Conservation (phyloP, 2,797 vertebrate genomes). For the Silurus aristotelis region DNA sequence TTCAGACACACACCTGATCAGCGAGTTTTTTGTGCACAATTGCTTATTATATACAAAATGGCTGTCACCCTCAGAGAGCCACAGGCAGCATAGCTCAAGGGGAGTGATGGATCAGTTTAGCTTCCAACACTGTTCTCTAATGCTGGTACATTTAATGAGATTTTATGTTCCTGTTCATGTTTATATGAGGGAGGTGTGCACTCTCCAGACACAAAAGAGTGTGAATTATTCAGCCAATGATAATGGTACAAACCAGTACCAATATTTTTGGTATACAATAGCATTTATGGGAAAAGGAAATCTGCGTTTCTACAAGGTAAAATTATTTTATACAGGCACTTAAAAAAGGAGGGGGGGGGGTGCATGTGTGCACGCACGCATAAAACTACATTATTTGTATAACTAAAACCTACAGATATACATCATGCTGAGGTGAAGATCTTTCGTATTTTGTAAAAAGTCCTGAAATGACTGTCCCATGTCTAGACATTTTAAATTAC, state of each 20-base stretch:
- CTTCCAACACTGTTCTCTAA: conserved; percentile 49
- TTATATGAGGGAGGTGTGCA: conserved; percentile 60
- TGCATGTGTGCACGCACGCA: no score
- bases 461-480: background rate
- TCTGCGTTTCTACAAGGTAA: background rate
- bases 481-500: conserved; percentile 13
- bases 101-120: conserved; percentile 71
- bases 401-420: background rate
- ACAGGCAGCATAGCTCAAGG: conserved; percentile 62
- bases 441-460: background rate
- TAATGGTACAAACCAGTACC: background rate
- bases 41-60: conserved; percentile 71
- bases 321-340: no score
- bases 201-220: background rate
- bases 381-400: no score
- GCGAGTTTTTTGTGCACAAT: conserved; percentile 56
- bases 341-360: no score
- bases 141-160: conserved; percentile 64
- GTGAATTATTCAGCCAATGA: background rate
- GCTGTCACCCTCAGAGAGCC: conserved; percentile 67
- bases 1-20: conserved; percentile 33
- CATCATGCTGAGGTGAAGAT: background rate
- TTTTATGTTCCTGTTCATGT: conserved; percentile 75
- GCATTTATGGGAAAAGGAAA: background rate
- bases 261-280: background rate